These are phyloP conservation scores for Sebastes cheni DNA, from an alignment of 2,797 vertebrate species.

Conservation along the genomic window DNA sequence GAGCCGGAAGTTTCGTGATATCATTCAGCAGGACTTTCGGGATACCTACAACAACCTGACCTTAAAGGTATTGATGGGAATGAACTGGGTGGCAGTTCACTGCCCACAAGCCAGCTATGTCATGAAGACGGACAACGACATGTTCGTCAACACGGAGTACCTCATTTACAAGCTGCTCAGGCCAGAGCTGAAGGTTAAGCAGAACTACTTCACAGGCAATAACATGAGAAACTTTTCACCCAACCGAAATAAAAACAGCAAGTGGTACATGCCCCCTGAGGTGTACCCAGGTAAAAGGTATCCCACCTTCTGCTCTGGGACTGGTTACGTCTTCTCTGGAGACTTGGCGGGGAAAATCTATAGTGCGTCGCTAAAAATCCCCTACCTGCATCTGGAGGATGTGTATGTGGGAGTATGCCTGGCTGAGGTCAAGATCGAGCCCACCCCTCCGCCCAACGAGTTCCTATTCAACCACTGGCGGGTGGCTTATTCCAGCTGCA, in stretches of 20 bases:
- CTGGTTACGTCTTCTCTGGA: conserved; percentile 96
- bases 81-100: conserved; percentile 94
- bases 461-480: conserved; percentile 98
- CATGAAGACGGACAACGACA: conserved; percentile 98
- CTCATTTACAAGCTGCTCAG: conserved; percentile 92
- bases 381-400: conserved; percentile 92
- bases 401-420: conserved; percentile 96
- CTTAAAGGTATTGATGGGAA: conserved; percentile 97
- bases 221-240: conserved; percentile 93
- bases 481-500: conserved; percentile 97
- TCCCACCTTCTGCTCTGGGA: conserved; percentile 98
- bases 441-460: conserved; percentile 90
- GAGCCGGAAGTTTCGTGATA: conserved; percentile 88
- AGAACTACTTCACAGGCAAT: conserved; percentile 94
- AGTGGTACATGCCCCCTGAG: conserved; percentile 97
- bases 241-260: conserved; percentile 93
- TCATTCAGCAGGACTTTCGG: conserved; percentile 94
- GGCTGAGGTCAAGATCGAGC: conserved; percentile 90
- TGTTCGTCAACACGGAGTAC: conserved; percentile 98
- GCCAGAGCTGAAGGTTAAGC: conserved; percentile 85
- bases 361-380: conserved; percentile 86
- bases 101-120: conserved; percentile 89
- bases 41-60: conserved; percentile 97
- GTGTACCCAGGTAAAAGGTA: conserved; percentile 91
- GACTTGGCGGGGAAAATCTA: conserved; percentile 93